Percentiles rank a stretch among this genome's conserved stretches.
Conservation (phyloP, 2,113 vertebrate genomes). For the Peromyscus californicus region DNA sequence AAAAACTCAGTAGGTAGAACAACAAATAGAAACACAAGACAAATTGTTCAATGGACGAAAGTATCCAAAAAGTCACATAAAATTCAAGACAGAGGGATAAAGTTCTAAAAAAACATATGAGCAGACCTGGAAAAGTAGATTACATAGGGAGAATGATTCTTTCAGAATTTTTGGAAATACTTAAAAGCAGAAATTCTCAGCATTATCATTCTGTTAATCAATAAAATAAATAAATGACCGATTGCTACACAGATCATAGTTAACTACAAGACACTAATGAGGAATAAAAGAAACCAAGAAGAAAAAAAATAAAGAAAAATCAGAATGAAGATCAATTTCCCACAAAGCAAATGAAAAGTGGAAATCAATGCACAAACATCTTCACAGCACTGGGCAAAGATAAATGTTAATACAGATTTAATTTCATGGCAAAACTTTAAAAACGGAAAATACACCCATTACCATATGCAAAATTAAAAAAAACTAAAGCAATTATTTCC, state of each 20-base stretch:
- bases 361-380: not conserved
- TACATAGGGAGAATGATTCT: not conserved
- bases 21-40: not conserved
- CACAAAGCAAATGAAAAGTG: not conserved
- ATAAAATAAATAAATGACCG: not conserved
- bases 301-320: conserved; percentile 29
- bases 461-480: not conserved
- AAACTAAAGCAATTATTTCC: not conserved
- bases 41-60: not conserved
- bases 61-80: not conserved
- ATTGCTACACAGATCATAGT: not conserved
- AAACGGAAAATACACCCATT: not conserved
- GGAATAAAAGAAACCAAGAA: not conserved
- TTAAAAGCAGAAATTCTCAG: not conserved
- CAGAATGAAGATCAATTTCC: not conserved
- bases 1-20: not conserved
- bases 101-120: not conserved
- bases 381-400: not conserved
- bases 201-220: not conserved
- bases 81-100: not conserved
- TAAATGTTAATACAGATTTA: not conserved
- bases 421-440: conserved; percentile 21
- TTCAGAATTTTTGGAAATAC: not conserved
- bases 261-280: not conserved
- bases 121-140: not conserved